Evolutionary conservation across 2,888 invertebrate species (phyloP).

Genomic region (Endomychus coccineus): DNA sequence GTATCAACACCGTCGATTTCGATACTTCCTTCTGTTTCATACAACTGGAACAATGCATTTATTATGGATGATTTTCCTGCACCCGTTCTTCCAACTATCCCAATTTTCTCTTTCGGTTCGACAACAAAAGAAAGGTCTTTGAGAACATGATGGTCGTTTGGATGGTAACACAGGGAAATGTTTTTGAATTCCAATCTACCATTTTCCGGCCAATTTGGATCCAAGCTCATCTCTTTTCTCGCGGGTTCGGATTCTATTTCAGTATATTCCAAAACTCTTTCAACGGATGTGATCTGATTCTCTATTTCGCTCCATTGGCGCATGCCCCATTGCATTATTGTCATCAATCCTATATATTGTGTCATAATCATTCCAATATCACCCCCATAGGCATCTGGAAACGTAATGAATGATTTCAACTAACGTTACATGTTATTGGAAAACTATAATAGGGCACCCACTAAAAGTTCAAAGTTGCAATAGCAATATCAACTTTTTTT

Average conservation of each 20-base stretch:
- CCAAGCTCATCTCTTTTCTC: slow-evolving; percentile 30
- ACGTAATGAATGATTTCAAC: no score
- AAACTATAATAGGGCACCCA: no score
- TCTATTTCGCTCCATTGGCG: slow-evolving; percentile 78
- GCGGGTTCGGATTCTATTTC: slow-evolving; percentile 32
- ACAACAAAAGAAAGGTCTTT: slow-evolving; percentile 62
- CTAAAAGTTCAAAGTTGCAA: no score
- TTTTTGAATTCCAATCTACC: slow-evolving; percentile 63
- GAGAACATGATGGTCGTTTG: slow-evolving; percentile 65
- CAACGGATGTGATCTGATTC: slow-evolving; percentile 49
- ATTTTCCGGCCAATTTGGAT: slow-evolving; percentile 65
- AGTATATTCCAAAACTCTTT: slow-evolving; percentile 34
- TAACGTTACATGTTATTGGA: no score
- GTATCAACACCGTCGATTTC: slow-evolving; percentile 74
- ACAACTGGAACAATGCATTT: slow-evolving; percentile 73
- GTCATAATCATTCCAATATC: slow-evolving; percentile 75
- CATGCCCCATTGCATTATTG: slow-evolving; percentile 56
- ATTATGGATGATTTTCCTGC: slow-evolving; percentile 76
- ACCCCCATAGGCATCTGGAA: slow-evolving; percentile 58
- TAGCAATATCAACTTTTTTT: no score
- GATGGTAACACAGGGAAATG: slow-evolving; percentile 65
- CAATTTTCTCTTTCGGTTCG: slow-evolving; percentile 63
- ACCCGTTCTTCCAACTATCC: slow-evolving; percentile 76
- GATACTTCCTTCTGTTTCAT: slow-evolving; percentile 69
- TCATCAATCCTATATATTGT: slow-evolving; percentile 64